Evolutionary conservation across 2,888 invertebrate species (phyloP).

Genomic region (Apamea anceps): DNA sequence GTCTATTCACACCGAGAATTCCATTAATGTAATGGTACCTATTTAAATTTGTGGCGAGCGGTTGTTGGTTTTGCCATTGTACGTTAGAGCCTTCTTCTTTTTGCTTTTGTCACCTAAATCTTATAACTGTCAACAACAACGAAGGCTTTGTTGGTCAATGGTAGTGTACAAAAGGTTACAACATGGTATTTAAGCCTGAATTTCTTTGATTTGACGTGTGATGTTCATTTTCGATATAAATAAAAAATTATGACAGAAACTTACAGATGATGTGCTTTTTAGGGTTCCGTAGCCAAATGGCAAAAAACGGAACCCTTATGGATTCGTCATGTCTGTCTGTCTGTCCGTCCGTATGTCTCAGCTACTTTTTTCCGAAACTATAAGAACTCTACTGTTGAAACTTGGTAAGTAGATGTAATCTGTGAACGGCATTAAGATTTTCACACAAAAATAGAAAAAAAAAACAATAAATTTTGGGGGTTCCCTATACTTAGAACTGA

Average conservation of each 20-base stretch:
- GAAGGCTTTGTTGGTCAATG: slow-evolving; percentile 35
- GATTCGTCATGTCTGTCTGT: no score
- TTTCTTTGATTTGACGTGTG: slow-evolving; percentile 1
- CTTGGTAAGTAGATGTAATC: no score
- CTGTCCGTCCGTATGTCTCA: no score
- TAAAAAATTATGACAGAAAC: not conserved
- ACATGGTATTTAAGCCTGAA: not conserved
- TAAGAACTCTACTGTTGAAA: no score
- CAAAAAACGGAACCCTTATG: no score
- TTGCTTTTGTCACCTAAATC: slow-evolving; percentile 54
- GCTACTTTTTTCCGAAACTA: no score
- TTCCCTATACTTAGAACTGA: no score
- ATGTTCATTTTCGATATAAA: not conserved
- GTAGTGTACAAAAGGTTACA: slow-evolving; percentile 14
- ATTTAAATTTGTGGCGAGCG: slow-evolving; percentile 63
- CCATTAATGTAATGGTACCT: slow-evolving; percentile 68
- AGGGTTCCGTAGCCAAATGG: no score
- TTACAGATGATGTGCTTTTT: no score
- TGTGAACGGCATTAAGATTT: no score
- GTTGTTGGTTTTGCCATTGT: slow-evolving; percentile 51
- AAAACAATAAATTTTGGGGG: no score
- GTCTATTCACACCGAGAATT: slow-evolving; percentile 59
- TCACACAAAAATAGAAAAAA: no score
- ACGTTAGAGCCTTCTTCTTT: slow-evolving; percentile 3
- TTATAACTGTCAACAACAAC: slow-evolving; percentile 44